Evolutionary conservation across 1,140 invertebrate species (phyloP).

Genomic region (Drosophila pruinosa): DNA sequence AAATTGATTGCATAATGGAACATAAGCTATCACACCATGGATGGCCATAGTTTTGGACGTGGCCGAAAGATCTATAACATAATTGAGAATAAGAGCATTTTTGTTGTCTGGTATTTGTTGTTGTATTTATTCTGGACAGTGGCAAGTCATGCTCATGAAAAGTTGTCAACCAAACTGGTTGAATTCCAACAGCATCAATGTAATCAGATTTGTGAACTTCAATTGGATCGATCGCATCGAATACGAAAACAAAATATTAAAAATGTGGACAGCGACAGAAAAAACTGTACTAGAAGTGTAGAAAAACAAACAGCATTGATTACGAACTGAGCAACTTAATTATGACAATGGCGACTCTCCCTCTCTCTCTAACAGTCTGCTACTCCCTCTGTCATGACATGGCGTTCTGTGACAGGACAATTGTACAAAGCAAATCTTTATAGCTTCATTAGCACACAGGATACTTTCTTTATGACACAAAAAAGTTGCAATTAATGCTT

Average conservation of each 20-base stretch:
- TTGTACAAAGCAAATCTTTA: too few species aligned
- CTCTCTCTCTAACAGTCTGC: background rate
- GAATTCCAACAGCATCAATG: conserved; percentile 64
- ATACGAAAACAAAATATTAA: conserved; percentile 13
- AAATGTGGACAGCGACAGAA: too few species aligned
- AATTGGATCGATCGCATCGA: conserved; percentile 15
- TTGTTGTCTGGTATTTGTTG: conserved; percentile 22
- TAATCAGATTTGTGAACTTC: conserved; percentile 71
- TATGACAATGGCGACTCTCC: conserved; percentile 28
- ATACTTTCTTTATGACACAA: background rate
- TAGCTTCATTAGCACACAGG: conserved; percentile 46
- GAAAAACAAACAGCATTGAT: conserved; percentile 59
- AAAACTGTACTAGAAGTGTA: conserved; percentile 2
- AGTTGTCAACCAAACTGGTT: conserved; percentile 74
- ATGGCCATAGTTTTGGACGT: background rate
- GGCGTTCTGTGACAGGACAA: conserved; percentile 54
- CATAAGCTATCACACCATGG: conserved; percentile 57
- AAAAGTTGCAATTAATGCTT: conserved; percentile 37
- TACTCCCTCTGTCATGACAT: conserved; percentile 16
- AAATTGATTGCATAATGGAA: conserved; percentile 77
- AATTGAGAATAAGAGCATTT: conserved; percentile 81
- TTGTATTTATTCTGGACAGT: background rate
- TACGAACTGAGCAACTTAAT: conserved; percentile 44
- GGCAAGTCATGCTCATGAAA: conserved; percentile 72
- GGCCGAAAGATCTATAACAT: conserved; percentile 68